phyloP scores from a whole-genome alignment of 2,113 vertebrate species.

The Sinocyclocheilus anshuiensis region DNA sequence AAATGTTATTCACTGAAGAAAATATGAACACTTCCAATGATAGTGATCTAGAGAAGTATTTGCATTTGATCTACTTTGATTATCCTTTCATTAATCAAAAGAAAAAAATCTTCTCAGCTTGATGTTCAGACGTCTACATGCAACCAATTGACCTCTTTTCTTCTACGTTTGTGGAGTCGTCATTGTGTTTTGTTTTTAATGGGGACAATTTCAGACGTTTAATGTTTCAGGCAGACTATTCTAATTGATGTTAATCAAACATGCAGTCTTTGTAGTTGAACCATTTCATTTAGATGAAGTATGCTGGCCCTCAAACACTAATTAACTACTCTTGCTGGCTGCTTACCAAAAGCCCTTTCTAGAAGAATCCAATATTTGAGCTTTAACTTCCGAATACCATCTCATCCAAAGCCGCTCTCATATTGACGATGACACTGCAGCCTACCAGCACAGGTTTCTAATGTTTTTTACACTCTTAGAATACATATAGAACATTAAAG shows the following conservation, averaged over 20 bases:
- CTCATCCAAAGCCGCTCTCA: background rate
- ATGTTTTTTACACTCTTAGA: background rate
- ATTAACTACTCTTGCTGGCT: background rate
- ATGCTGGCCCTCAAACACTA: slow-evolving; percentile 2
- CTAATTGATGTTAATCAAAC: slow-evolving; percentile 11
- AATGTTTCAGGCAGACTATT: slow-evolving; percentile 5
- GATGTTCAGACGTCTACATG: background rate
- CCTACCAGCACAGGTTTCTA: background rate
- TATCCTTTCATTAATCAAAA: slow-evolving; percentile 50
- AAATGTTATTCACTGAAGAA: too few species aligned
- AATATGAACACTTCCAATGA: background rate
- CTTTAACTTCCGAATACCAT: background rate
- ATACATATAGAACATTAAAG: background rate
- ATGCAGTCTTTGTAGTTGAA: background rate
- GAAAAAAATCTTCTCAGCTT: slow-evolving; percentile 33
- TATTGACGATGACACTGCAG: background rate
- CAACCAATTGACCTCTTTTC: slow-evolving; percentile 6
- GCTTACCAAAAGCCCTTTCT: slow-evolving; percentile 6
- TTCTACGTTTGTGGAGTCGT: background rate
- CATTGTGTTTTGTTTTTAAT: background rate
- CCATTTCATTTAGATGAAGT: background rate
- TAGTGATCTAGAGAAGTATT: slow-evolving; percentile 57
- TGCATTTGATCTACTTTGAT: slow-evolving; percentile 58
- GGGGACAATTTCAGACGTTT: background rate
- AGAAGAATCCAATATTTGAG: slow-evolving; percentile 4